phyloP scores from a whole-genome alignment of 1,140 invertebrate genomes.

The Habropoda laboriosa region DNA sequence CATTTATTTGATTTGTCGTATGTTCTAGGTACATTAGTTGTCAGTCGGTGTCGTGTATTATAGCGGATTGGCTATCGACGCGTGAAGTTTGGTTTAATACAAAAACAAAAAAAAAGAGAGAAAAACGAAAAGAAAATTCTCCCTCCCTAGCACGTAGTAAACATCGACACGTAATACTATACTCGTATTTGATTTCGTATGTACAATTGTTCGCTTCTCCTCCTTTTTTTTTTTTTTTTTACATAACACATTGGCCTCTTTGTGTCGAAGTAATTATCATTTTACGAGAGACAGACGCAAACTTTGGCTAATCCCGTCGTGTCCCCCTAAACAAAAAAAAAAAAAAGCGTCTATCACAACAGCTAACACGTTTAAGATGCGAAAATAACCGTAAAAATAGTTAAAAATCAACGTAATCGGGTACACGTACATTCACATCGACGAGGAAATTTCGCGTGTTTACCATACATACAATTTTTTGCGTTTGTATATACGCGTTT shows the following conservation, averaged over 20 bases:
- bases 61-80: slow-evolving; percentile 59
- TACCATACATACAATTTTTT: no score
- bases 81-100: slow-evolving; percentile 66
- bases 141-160: slow-evolving; percentile 45
- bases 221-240: no score
- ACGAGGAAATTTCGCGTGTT: slow-evolving; percentile 6
- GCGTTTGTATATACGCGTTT: neutral
- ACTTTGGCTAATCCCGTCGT: neutral
- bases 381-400: slow-evolving; percentile 50
- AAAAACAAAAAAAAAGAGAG: slow-evolving; percentile 42
- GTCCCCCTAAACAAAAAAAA: no score
- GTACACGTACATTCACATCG: neutral
- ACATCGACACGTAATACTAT: slow-evolving; percentile 71
- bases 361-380: slow-evolving; percentile 41
- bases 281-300: neutral
- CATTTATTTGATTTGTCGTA: slow-evolving; percentile 67
- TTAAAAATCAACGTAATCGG: slow-evolving; percentile 31
- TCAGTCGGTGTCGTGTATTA: slow-evolving; percentile 68
- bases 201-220: slow-evolving; percentile 44
- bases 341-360: slow-evolving; percentile 5
- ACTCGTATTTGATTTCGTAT: slow-evolving; percentile 56
- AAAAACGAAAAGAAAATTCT: neutral
- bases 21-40: slow-evolving; percentile 68
- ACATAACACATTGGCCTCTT: slow-evolving; percentile 12
- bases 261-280: slow-evolving; percentile 32